phyloP scores from a whole-genome alignment of 2,797 vertebrate genomes.

The Hypotaenidia philippensis region DNA sequence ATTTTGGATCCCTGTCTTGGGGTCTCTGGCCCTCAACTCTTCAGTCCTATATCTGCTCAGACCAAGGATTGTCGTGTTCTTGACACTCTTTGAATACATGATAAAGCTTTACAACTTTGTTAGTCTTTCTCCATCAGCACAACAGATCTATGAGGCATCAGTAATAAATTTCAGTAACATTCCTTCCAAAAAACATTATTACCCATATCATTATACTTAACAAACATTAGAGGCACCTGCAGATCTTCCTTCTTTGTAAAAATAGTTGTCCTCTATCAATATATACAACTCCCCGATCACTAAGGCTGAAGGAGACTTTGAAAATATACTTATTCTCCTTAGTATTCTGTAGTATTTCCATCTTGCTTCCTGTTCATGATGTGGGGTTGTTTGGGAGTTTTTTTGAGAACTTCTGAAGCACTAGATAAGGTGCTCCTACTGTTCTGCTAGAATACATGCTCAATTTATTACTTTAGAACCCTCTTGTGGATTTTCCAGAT shows the following conservation, averaged over 20 bases:
- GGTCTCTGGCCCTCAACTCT: background rate
- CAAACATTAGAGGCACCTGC: background rate
- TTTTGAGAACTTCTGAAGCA: background rate
- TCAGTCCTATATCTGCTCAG: background rate
- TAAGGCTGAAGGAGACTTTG: background rate
- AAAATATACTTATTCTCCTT: background rate
- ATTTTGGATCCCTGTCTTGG: background rate
- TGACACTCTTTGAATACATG: background rate
- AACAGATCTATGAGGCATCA: background rate
- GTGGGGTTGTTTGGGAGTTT: too few species aligned
- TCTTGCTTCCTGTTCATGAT: background rate
- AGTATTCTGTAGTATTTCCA: background rate
- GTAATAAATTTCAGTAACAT: background rate
- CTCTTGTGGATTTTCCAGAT: background rate
- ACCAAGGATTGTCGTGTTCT: background rate
- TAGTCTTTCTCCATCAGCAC: background rate
- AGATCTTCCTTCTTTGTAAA: background rate
- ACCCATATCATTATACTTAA: background rate
- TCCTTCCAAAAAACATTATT: background rate
- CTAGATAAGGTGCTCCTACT: background rate
- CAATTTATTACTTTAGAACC: background rate
- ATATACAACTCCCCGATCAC: background rate
- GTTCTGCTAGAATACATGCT: fast-evolving
- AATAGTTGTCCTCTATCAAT: background rate
- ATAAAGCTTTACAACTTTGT: background rate